phyloP scores from a whole-genome alignment of 2,888 invertebrate genomes.

The Maniola hyperantus region DNA sequence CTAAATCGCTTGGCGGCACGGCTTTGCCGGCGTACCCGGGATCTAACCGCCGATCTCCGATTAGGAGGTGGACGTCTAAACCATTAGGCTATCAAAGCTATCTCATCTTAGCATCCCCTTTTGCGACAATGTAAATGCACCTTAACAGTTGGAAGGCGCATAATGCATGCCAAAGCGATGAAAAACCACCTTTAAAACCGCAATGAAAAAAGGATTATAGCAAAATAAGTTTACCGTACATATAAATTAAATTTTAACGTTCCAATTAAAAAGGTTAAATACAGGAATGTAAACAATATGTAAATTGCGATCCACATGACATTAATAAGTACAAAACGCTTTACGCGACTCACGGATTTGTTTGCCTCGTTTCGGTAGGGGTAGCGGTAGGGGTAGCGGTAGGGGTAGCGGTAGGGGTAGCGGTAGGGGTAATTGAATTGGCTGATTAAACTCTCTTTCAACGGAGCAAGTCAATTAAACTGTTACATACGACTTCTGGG shows the following conservation, averaged over 20 bases:
- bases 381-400: background rate
- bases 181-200: no score
- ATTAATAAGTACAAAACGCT: slow-evolving; percentile 17
- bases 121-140: no score
- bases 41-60: no score
- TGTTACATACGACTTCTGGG: slow-evolving; percentile 28
- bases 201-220: background rate
- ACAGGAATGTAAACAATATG: slow-evolving; percentile 6
- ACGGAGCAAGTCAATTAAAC: slow-evolving; percentile 28
- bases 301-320: slow-evolving; percentile 8
- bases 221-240: background rate
- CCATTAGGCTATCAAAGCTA: no score
- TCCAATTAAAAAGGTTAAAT: slow-evolving; percentile 3
- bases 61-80: no score
- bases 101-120: no score
- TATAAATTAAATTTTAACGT: background rate
- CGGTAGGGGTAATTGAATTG: slow-evolving; percentile 20
- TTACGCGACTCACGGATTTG: slow-evolving; percentile 7
- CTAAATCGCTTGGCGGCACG: no score
- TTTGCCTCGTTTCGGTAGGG: slow-evolving; percentile 14
- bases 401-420: background rate
- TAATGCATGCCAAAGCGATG: no score
- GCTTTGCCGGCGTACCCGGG: no score
- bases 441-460: slow-evolving; percentile 31
- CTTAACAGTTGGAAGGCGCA: no score